Evolutionary conservation across 2,113 vertebrate species (phyloP), one percentile per base, ranked within the genome.

Genomic region (Chaetodon auriga): DNA sequence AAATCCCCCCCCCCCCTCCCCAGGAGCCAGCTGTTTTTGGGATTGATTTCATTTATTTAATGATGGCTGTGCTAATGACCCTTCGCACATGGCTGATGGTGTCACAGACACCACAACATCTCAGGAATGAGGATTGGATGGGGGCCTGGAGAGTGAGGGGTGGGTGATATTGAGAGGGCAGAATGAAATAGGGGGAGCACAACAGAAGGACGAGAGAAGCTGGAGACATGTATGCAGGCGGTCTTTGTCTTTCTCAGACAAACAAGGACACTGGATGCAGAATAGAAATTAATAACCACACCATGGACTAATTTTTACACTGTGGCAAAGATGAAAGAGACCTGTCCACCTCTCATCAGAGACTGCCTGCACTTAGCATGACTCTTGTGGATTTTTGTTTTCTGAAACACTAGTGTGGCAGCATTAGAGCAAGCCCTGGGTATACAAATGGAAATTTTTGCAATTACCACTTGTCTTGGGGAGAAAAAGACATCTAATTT

Each of bases 11-110:
- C n/a, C n/a, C 46, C 82, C 71, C 86, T 84, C 84, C 92, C 87
- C 81, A 89, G 91, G 91, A 95, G 90, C 92, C 95, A 96, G 95
- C 96, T 97, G 96, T 95, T 96, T 97, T 93, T 88, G 71, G 77
- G 91, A 95, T 95, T 95, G 95, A 95, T 97, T 97, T 96, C 79
- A 96, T 96, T 96, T 96, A 94, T 96, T 96, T 94, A 93, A 87
- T 95, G 95, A 96, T 93, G 94, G 94, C 84, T 95, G 87, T 90
- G 93, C 92, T 96, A 96, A 96, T 94, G 94, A 92, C 91, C 92
- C 93, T 92, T 87, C 79, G 91, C 93, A 90, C 89, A 88, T 78
- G 93, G 92, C 87, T 95, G 92, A 95, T 94, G 94, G 91, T 95
- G 93, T 93, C 92, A 94, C 87, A 0, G 89, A 95, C 95, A 94